Base-by-base conservation (phyloP, 2,797 vertebrate genomes). In the Sebastes nivosus region DNA sequence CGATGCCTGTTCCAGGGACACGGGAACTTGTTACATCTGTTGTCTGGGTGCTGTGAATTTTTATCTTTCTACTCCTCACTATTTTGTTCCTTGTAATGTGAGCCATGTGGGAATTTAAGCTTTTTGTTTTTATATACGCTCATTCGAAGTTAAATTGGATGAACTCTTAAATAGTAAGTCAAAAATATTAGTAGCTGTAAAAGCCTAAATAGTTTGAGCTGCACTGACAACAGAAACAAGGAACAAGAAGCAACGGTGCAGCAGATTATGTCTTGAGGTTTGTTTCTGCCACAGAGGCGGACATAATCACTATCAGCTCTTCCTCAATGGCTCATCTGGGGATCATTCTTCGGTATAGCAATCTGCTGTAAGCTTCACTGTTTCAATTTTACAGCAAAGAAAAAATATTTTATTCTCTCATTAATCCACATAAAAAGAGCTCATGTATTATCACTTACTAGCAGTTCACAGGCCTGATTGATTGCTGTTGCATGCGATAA, bases 11-110 rank as follows among this genome's bases (percentile, higher is more conserved):
- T 77, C 73, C 79, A 60, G 81, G 68, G 72, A 88, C 78, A 64
- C 29, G 14, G 78, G 71, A 77, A 87, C 83, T 86, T 89, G 85
- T 86, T 87, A 84, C 81, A 86, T 89, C 81, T 81, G 84, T 75
- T 84, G 72, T 77, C 73, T 86, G 72, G 34, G 50, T 69, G 57
- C 70, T 84, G 59, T 72, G 65, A 83, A 67, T 68, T 75, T 75
- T 63, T 70, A 69, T 68, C 66, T 59, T 84, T 72, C 54, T 52
- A 58, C 32, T 69, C 64, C 50, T 66, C 58, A 74, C n/a, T 77
- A 68, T 77, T 14, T 75, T 58, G 38, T 70, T 69, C 55, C 60
- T 55, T 75, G 52, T 77, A 64, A 64, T 77, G 24, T 54, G 38
- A 81, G 57, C 72, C 34, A 16, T 65, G 72, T 77, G 42, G 38